phyloP scores from a whole-genome alignment of 2,888 invertebrate species.

The Hydrotaea diabolus region DNA sequence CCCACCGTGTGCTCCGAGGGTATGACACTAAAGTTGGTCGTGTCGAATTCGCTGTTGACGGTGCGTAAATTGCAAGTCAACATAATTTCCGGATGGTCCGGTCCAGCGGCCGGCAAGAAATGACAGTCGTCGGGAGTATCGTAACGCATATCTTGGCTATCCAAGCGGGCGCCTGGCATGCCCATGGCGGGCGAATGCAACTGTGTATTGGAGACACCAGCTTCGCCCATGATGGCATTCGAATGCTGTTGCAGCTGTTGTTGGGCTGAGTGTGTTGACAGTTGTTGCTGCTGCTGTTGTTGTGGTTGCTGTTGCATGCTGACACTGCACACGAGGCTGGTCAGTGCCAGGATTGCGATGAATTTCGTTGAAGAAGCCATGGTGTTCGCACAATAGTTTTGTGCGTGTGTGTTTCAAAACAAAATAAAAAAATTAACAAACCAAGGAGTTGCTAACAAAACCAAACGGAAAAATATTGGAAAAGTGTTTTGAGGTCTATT shows the following conservation, averaged over 20 bases:
- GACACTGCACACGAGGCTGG: constrained; percentile 50
- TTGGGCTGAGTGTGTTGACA: constrained; percentile 68
- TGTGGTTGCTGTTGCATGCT: constrained; percentile 65
- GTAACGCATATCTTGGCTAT: constrained; percentile 81
- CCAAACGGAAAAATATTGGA: constrained; percentile 52
- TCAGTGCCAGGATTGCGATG: constrained; percentile 47
- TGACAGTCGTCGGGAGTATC: constrained; percentile 92
- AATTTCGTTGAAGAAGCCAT: constrained; percentile 45
- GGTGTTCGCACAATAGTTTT: constrained; percentile 30
- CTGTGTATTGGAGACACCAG: constrained; percentile 75
- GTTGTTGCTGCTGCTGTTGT: constrained; percentile 57
- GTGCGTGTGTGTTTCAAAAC: constrained; percentile 35
- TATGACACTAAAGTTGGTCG: constrained; percentile 93
- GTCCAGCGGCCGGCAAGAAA: constrained; percentile 77
- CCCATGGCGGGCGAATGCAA: constrained; percentile 70
- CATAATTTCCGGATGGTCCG: constrained; percentile 85
- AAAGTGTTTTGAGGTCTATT: constrained; percentile 53
- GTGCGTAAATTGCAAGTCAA: constrained; percentile 90
- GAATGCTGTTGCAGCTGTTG: constrained; percentile 73
- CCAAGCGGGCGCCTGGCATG: constrained; percentile 51
- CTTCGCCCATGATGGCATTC: constrained; percentile 78
- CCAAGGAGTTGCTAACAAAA: constrained; percentile 59
- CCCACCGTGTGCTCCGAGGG: constrained; percentile 91
- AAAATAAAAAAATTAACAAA: constrained; percentile 52
- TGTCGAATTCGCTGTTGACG: constrained; percentile 93